Evolutionary conservation across 2,113 vertebrate genomes (phyloP).

Genomic region (Caloenas nicobarica): DNA sequence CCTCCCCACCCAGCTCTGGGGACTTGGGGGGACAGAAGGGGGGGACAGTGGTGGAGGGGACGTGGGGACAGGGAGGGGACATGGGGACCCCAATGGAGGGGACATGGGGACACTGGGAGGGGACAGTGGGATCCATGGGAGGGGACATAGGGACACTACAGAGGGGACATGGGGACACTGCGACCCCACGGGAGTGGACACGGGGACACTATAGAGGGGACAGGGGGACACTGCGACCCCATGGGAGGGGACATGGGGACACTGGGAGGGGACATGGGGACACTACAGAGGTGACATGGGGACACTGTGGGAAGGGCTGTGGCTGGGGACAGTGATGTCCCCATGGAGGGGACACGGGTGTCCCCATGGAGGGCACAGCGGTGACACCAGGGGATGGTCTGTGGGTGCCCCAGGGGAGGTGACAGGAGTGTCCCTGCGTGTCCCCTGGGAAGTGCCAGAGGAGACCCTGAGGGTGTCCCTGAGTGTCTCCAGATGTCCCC

Average conservation of each 20-base stretch:
- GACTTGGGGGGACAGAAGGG: no score
- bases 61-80: no score
- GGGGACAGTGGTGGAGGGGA: no score
- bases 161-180: no score
- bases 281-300: no score
- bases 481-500: no score
- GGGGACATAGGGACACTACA: neutral
- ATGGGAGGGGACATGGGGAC: neutral
- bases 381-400: neutral
- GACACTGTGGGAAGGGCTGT: neutral
- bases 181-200: no score
- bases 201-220: no score
- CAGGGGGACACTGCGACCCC: no score
- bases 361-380: neutral
- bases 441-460: neutral
- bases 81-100: neutral
- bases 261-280: neutral
- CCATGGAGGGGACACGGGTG: neutral
- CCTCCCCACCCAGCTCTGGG: neutral
- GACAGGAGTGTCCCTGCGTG: neutral
- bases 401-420: neutral
- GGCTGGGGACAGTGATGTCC: neutral
- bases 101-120: neutral
- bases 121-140: neutral
- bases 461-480: no score